These are phyloP conservation scores for Lampropteryx suffumata DNA, from an alignment of 2,888 invertebrate species.

Conservation along the genomic window DNA sequence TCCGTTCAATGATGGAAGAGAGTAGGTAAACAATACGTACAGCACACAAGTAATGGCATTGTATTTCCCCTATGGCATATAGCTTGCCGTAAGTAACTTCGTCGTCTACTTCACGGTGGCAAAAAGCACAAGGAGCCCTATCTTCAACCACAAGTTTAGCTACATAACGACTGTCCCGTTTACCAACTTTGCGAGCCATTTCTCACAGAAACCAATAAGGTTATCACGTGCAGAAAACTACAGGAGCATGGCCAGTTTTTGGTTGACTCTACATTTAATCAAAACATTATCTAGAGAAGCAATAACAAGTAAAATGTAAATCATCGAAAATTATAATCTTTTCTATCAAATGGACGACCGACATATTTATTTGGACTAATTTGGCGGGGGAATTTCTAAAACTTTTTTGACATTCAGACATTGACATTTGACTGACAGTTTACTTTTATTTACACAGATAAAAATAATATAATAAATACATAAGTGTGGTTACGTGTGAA, in stretches of 20 bases:
- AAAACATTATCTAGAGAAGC: no score
- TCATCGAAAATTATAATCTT: no score
- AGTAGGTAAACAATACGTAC: constrained; percentile 72
- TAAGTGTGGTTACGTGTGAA: neutral
- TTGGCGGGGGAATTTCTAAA: neutral
- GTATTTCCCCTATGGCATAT: constrained; percentile 78
- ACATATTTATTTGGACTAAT: neutral
- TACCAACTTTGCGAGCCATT: constrained; percentile 41
- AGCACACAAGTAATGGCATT: constrained; percentile 90
- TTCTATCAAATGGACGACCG: no score
- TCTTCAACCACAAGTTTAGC: constrained; percentile 60
- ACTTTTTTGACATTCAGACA: neutral
- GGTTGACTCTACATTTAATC: no score
- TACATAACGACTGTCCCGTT: constrained; percentile 35
- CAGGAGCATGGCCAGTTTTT: no score
- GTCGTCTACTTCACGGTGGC: constrained; percentile 73
- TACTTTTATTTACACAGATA: neutral
- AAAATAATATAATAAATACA: neutral
- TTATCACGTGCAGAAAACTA: neutral
- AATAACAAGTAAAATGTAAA: no score
- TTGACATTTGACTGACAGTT: neutral
- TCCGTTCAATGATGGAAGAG: neutral
- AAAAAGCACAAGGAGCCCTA: constrained; percentile 77
- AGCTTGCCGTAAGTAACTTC: constrained; percentile 82
- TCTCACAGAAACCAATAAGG: constrained; percentile 3